These are phyloP conservation scores for Centroberyx gerrardi DNA, from an alignment of 2,797 vertebrate species.

Conservation along the genomic window DNA sequence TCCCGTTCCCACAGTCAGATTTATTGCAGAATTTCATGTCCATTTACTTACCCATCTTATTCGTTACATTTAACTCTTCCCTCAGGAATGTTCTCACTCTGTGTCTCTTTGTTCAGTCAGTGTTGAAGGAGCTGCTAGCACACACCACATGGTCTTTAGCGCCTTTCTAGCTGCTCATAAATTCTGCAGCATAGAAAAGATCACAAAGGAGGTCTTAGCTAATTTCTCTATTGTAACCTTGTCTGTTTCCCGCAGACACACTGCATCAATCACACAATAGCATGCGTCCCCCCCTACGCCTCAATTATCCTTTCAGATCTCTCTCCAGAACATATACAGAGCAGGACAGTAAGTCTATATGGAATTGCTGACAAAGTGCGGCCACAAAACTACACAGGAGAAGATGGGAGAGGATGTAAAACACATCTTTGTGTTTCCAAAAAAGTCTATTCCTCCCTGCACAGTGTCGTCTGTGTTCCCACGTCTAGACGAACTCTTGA, in stretches of 20 bases:
- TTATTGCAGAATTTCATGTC: slow-evolving; percentile 3
- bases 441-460: no score
- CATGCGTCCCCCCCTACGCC: background rate
- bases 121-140: slow-evolving; percentile 2
- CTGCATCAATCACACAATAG: slow-evolving; percentile 18
- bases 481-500: no score
- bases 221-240: slow-evolving; percentile 13
- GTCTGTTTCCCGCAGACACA: background rate
- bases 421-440: no score
- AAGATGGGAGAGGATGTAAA: no score
- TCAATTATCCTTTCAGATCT: background rate
- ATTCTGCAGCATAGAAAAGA: background rate
- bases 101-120: background rate
- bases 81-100: slow-evolving; percentile 3
- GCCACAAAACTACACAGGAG: no score
- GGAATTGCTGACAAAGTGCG: no score
- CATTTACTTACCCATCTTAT: background rate
- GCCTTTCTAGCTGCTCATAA: no score
- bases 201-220: slow-evolving; percentile 10
- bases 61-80: background rate
- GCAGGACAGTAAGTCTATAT: no score
- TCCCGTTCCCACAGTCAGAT: slow-evolving; percentile 4
- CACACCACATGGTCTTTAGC: background rate
- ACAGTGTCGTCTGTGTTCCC: no score
- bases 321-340: no score